Percentiles rank a stretch among this genome's conserved stretches.
Conservation (phyloP, 2,113 vertebrate genomes). For the Proterorhinus semilunaris region DNA sequence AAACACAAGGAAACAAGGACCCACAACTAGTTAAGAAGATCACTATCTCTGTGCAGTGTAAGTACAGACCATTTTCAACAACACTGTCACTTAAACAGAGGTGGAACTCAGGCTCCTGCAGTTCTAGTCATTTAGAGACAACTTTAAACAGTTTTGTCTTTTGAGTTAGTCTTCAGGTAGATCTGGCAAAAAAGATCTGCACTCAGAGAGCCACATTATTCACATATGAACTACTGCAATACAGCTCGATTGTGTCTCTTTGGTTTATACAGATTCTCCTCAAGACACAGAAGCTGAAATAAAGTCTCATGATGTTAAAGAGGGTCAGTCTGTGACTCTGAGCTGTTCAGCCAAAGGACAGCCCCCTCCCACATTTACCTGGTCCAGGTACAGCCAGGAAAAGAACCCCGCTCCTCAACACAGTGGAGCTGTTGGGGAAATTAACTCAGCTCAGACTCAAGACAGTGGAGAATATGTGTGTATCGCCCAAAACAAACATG, state of each 20-base stretch:
- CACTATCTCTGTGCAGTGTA: background rate
- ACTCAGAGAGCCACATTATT: too few relatives aligned
- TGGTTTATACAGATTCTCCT: constrained; percentile 52
- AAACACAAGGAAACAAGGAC: background rate
- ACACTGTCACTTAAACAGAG: too few relatives aligned
- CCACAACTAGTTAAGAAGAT: background rate
- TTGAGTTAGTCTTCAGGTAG: rapidly evolving
- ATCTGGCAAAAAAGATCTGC: too few relatives aligned
- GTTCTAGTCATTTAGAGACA: too few relatives aligned
- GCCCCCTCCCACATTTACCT: background rate
- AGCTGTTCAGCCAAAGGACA: background rate
- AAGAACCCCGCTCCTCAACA: background rate
- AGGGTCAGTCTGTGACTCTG: background rate
- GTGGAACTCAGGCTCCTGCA: too few relatives aligned
- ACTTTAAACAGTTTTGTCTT: too few relatives aligned
- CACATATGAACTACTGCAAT: too few relatives aligned
- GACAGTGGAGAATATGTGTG: background rate
- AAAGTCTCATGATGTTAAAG: background rate
- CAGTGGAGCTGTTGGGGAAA: background rate
- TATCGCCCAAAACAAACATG: background rate
- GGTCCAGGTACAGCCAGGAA: background rate
- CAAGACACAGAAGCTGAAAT: background rate
- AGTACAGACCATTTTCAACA: background rate
- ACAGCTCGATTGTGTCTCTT: background rate
- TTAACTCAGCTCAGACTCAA: background rate